Percentiles rank a stretch among this genome's conserved stretches.
phyloP scores from a whole-genome alignment of 2,888 invertebrate species.

The Neoascia interrupta region DNA sequence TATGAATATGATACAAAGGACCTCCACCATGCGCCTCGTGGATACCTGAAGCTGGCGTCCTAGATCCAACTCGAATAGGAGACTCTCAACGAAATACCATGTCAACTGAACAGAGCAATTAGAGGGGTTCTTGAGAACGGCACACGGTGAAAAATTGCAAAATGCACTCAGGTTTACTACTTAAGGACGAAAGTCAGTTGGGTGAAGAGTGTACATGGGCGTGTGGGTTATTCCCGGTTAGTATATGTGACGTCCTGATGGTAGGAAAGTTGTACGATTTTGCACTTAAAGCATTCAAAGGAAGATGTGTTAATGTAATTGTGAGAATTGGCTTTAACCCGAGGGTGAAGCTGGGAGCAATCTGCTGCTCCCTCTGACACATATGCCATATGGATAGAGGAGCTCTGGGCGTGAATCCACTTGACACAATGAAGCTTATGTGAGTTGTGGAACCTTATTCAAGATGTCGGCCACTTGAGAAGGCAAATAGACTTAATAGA shows the following conservation, averaged over 20 bases:
- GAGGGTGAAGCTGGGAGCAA: too few relatives aligned
- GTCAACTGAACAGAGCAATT: constrained; percentile 38
- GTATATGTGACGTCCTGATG: constrained; percentile 1
- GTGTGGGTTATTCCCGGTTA: neutral
- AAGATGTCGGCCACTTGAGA: too few relatives aligned
- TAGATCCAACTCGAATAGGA: constrained; percentile 4
- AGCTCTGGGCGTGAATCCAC: too few relatives aligned
- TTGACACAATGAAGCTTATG: too few relatives aligned
- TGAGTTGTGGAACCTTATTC: too few relatives aligned
- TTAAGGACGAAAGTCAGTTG: constrained; percentile 14
- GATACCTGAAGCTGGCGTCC: too few relatives aligned
- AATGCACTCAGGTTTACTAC: constrained; percentile 55
- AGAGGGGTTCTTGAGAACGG: constrained; percentile 20
- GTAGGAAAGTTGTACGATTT: constrained; percentile 41
- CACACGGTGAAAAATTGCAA: constrained; percentile 43
- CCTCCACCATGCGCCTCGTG: too few relatives aligned
- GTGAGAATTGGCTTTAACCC: constrained; percentile 50
- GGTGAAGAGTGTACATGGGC: neutral
- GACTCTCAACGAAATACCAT: constrained; percentile 31
- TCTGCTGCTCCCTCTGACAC: too few relatives aligned
- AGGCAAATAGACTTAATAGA: too few relatives aligned
- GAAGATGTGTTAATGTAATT: constrained; percentile 57
- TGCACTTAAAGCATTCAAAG: constrained; percentile 48
- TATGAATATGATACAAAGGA: constrained; percentile 25
- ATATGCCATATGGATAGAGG: too few relatives aligned